phyloP scores from a whole-genome alignment of 2,113 vertebrate genomes.

The Eudyptes chrysolophus region DNA sequence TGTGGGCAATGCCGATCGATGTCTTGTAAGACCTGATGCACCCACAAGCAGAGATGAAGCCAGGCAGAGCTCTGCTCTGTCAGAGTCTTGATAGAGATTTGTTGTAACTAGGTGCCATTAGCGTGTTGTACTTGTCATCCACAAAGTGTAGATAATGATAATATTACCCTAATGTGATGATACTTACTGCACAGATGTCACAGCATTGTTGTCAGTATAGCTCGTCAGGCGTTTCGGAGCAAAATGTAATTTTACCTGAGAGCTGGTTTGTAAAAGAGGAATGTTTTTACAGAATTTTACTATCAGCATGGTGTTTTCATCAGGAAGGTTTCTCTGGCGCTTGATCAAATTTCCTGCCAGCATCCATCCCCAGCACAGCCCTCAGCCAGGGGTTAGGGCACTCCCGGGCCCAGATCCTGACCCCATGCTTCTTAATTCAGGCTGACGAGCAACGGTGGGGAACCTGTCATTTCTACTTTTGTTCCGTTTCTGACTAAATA shows the following conservation, averaged over 20 bases:
- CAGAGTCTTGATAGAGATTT: not conserved
- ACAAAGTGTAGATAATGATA: not conserved
- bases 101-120: not conserved
- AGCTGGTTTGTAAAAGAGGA: not conserved
- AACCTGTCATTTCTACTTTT: not conserved
- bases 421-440: not conserved
- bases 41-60: not conserved
- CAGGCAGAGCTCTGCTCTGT: not conserved
- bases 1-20: fast-evolving
- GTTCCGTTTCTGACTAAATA: not conserved
- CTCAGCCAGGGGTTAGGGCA: not conserved
- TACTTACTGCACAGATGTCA: fast-evolving
- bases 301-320: not conserved
- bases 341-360: not conserved
- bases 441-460: fast-evolving
- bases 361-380: not conserved
- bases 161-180: not conserved
- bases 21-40: not conserved
- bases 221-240: not conserved
- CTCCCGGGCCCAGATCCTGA: not conserved
- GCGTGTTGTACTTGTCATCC: not conserved
- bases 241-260: not conserved
- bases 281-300: not conserved
- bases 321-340: not conserved
- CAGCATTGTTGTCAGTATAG: not conserved